These are phyloP conservation scores for Chitala chitala DNA, from an alignment of 2,113 vertebrate genomes.

Conservation along the genomic window DNA sequence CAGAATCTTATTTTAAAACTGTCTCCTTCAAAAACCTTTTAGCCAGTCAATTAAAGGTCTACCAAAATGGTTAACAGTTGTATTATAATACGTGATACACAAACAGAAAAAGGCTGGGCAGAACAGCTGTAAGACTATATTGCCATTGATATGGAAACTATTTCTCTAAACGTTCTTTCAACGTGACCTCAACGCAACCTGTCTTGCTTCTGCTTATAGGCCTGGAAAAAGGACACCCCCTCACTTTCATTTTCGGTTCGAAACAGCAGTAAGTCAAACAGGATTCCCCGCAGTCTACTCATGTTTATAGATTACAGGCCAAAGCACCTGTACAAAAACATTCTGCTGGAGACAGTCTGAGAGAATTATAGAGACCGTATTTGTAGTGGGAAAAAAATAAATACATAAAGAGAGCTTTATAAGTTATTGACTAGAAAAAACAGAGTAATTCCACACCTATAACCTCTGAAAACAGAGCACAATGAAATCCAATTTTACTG, in stretches of 20 bases:
- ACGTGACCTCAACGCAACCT: too few species aligned
- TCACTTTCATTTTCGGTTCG: too few species aligned
- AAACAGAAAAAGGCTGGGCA: neutral
- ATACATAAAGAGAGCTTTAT: conserved; percentile 2
- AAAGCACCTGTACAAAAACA: conserved; percentile 18
- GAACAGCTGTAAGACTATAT: too few species aligned
- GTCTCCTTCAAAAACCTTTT: neutral
- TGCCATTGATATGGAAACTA: neutral
- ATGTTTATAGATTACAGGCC: conserved; percentile 43
- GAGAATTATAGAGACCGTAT: neutral
- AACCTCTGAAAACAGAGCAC: neutral
- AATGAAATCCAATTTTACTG: conserved; percentile 34
- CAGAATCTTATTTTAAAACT: neutral
- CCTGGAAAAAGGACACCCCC: too few species aligned
- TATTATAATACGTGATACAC: neutral
- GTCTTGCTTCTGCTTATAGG: too few species aligned
- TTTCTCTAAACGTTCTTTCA: neutral
- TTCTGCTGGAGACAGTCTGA: neutral
- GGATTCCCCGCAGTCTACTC: conserved; percentile 45
- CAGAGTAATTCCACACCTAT: neutral
- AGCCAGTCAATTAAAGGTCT: conserved; percentile 40
- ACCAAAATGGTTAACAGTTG: conserved; percentile 36
- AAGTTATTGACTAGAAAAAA: neutral
- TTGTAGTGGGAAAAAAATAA: neutral
- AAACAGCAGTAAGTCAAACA: conserved; percentile 18